Evolutionary conservation across 35 echinoderm and acorn worm species (phyloP).

Genomic region (Lytechinus pictus): DNA sequence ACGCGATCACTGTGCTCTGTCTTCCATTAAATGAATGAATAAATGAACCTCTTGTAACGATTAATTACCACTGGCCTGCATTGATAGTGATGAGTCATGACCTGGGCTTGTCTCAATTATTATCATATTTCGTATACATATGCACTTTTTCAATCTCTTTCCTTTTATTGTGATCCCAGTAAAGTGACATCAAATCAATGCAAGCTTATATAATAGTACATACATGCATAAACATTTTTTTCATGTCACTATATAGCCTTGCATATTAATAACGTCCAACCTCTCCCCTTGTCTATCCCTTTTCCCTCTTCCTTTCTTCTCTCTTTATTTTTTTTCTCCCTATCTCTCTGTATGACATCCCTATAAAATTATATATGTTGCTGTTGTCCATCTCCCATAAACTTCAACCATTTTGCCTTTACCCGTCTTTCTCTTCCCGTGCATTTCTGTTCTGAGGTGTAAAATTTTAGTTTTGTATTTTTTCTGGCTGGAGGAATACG

Average conservation of each 20-base stretch:
- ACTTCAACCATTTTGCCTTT: background rate
- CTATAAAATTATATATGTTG: background rate
- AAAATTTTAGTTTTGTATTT: background rate
- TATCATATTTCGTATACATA: too few relatives aligned
- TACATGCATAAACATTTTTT: background rate
- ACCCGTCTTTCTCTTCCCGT: background rate
- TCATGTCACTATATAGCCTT: background rate
- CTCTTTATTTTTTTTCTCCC: background rate
- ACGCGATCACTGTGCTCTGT: too few relatives aligned
- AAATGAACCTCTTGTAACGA: too few relatives aligned
- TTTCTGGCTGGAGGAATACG: background rate
- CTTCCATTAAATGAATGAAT: too few relatives aligned
- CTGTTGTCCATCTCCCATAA: background rate
- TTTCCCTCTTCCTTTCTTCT: background rate
- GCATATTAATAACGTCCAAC: background rate
- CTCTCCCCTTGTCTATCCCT: background rate
- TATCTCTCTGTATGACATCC: background rate
- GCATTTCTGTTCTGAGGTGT: background rate
- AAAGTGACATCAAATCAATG: too few relatives aligned
- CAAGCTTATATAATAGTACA: too few relatives aligned
- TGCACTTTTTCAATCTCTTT: too few relatives aligned
- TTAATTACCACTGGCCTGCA: too few relatives aligned
- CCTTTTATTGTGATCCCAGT: too few relatives aligned
- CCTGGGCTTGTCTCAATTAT: too few relatives aligned
- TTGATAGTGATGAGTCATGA: too few relatives aligned